These are phyloP conservation scores for Steatornis caripensis DNA, from an alignment of 2,113 vertebrate genomes.

Conservation along the genomic window DNA sequence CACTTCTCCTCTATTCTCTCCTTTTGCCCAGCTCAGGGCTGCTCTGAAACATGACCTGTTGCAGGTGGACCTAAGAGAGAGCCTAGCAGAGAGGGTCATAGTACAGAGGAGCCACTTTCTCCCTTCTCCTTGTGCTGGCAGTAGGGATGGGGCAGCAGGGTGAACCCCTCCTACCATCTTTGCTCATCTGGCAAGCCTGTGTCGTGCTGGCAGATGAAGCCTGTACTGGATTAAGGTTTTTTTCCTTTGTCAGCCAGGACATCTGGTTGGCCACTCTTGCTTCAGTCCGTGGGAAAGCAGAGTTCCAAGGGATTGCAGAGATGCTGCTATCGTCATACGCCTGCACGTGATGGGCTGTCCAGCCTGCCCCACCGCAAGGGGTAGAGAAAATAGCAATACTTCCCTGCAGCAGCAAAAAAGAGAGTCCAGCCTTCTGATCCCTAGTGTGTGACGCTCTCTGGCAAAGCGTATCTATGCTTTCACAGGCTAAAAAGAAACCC, in stretches of 20 bases:
- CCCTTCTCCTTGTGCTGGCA: not conserved
- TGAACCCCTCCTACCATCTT: not conserved
- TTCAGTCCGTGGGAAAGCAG: not conserved
- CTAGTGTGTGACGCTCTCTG: not conserved
- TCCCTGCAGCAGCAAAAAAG: not conserved
- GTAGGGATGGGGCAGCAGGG: not conserved
- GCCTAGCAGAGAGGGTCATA: not conserved
- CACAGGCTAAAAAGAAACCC: not conserved
- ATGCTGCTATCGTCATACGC: not conserved
- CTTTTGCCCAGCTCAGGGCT: not conserved
- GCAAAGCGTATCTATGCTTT: not conserved
- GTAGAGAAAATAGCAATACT: not conserved
- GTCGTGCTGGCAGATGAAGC: not conserved
- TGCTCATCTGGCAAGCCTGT: not conserved
- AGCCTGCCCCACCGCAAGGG: not conserved
- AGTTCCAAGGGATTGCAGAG: not conserved
- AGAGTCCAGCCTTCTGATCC: not conserved
- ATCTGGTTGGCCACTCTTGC: not conserved
- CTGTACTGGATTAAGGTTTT: not conserved
- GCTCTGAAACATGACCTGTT: not conserved
- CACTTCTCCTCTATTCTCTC: not conserved
- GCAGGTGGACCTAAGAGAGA: not conserved
- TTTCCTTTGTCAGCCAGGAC: not conserved
- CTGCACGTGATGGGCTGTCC: not conserved
- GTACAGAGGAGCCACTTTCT: not conserved